These are phyloP conservation scores for Hydrozoanthus gracilis DNA, from an alignment of 92 coral and sea anemone species.

Conservation along the genomic window DNA sequence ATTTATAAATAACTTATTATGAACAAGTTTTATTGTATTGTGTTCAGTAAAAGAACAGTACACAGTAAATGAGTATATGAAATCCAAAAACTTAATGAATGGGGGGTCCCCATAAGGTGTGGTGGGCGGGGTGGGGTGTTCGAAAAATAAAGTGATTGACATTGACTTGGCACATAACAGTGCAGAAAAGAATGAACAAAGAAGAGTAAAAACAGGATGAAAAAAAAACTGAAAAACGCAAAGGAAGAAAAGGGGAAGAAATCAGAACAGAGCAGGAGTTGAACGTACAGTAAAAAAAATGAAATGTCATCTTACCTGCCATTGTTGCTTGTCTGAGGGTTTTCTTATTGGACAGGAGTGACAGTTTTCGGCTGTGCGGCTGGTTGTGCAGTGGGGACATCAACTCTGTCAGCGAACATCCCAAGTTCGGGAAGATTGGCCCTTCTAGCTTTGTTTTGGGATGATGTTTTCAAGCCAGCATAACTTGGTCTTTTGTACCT, in stretches of 20 bases:
- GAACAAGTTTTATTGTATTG: background rate
- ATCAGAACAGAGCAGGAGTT: constrained; percentile 1
- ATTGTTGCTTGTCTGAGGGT: constrained; percentile 38
- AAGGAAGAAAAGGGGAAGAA: constrained; percentile 18
- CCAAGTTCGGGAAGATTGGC: constrained; percentile 67
- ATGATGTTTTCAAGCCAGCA: constrained; percentile 60
- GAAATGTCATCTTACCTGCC: constrained; percentile 56
- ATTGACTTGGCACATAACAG: too few relatives aligned
- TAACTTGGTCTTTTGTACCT: constrained; percentile 58
- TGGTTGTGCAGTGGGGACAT: constrained; percentile 35
- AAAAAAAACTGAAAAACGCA: constrained; percentile 10
- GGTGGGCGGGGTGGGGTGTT: too few relatives aligned
- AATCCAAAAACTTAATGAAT: too few relatives aligned
- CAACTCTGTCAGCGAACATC: constrained; percentile 44
- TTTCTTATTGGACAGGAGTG: constrained; percentile 52
- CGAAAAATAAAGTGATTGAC: too few relatives aligned
- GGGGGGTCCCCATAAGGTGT: too few relatives aligned
- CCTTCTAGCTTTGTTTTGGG: constrained; percentile 51
- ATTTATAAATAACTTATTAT: background rate
- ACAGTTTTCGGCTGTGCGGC: constrained; percentile 38
- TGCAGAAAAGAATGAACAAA: constrained; percentile 5
- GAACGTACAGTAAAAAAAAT: constrained; percentile 7
- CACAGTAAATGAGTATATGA: too few relatives aligned
- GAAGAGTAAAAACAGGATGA: background rate
- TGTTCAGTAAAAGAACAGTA: background rate